These are phyloP conservation scores for Thaumetopoea pityocampa DNA, from an alignment of 1,140 invertebrate species.

Conservation along the genomic window DNA sequence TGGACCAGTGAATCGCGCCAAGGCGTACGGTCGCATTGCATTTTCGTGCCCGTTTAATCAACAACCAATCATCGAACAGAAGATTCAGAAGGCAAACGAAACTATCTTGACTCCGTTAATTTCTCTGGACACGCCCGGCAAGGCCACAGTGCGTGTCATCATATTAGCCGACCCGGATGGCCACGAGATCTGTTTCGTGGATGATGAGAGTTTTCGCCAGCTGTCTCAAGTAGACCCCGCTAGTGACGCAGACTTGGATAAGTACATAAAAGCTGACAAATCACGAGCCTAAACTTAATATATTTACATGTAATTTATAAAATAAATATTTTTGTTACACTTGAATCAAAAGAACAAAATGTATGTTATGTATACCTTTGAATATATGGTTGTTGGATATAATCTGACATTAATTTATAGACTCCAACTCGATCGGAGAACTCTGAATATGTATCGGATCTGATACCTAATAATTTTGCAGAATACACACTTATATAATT, in stretches of 20 bases:
- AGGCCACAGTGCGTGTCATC: constrained; percentile 96
- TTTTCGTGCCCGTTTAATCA: constrained; percentile 89
- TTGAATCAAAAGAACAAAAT: no score
- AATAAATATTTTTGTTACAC: no score
- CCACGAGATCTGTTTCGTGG: constrained; percentile 99
- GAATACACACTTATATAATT: no score
- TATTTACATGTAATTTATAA: no score
- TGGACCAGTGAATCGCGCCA: constrained; percentile 86
- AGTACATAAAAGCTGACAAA: constrained; percentile 86
- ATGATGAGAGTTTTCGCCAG: constrained; percentile 94
- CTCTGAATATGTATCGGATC: no score
- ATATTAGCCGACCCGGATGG: constrained; percentile 97
- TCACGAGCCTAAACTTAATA: constrained; percentile 52
- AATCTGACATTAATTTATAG: no score
- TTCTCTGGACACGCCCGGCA: constrained; percentile 95
- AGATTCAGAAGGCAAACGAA: constrained; percentile 82
- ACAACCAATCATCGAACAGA: constrained; percentile 85
- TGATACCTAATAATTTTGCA: no score
- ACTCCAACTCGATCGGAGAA: no score
- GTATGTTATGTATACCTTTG: no score
- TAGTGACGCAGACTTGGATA: constrained; percentile 86
- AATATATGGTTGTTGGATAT: no score
- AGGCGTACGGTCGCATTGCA: constrained; percentile 96
- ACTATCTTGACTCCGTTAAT: constrained; percentile 93
- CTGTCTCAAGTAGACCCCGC: constrained; percentile 92